These are phyloP conservation scores for Leuciscus idus DNA, from an alignment of 2,113 vertebrate genomes.

Conservation along the genomic window DNA sequence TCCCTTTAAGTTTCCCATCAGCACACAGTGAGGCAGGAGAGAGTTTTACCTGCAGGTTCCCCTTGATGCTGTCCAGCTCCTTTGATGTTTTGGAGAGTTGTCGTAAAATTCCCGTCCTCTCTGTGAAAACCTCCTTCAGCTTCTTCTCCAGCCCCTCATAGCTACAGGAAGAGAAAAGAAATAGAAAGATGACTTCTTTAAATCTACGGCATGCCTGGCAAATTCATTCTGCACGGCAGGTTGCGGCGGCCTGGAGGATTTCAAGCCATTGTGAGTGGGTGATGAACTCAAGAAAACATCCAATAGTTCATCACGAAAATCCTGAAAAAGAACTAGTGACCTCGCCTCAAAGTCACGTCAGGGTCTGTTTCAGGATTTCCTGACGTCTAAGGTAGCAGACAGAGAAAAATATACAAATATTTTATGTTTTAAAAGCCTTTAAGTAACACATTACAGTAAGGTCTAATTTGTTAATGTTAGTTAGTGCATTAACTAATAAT, in stretches of 20 bases:
- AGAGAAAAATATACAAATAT: background rate
- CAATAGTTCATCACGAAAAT: background rate
- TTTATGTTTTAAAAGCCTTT: background rate
- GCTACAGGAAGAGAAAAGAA: constrained; percentile 73
- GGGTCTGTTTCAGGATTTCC: background rate
- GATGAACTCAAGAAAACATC: constrained; percentile 26
- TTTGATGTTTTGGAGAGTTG: constrained; percentile 93
- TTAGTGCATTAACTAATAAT: too few species aligned
- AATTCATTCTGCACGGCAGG: constrained; percentile 37
- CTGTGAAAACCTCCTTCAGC: constrained; percentile 92
- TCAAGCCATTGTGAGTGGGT: background rate
- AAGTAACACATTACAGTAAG: too few species aligned
- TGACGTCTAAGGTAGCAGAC: background rate
- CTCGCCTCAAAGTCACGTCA: background rate
- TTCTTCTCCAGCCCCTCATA: constrained; percentile 92
- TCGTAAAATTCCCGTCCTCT: constrained; percentile 88
- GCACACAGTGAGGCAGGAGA: too few species aligned
- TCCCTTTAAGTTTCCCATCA: background rate
- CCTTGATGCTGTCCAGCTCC: constrained; percentile 92
- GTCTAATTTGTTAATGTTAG: too few species aligned
- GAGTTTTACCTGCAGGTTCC: constrained; percentile 87
- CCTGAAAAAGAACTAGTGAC: background rate
- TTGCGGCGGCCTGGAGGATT: constrained; percentile 8
- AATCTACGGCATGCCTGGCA: constrained; percentile 43
- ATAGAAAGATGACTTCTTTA: constrained; percentile 61